Percentiles rank a stretch among this genome's conserved stretches.
These are phyloP conservation scores for Odontomachus brunneus DNA, from an alignment of 1,140 invertebrate species.

Conservation along the genomic window DNA sequence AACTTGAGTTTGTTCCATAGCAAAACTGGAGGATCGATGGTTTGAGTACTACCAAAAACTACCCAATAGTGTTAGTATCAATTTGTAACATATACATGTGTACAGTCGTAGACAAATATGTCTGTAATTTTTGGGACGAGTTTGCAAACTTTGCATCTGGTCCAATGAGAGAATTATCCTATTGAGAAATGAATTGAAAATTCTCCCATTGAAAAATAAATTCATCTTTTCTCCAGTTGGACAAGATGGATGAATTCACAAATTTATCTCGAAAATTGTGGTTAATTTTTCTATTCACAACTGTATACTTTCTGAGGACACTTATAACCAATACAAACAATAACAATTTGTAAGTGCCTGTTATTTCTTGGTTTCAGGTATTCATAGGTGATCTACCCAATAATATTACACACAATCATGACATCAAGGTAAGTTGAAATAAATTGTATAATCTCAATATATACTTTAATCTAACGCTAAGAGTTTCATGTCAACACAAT, in stretches of 20 bases:
- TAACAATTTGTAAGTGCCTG: background rate
- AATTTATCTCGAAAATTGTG: too few relatives aligned
- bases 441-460: background rate
- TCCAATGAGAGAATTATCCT: too few relatives aligned
- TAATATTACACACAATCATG: slow-evolving; percentile 71
- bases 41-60: background rate
- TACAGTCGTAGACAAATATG: too few relatives aligned
- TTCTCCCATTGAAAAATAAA: too few relatives aligned
- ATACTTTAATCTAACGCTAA: background rate
- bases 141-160: too few relatives aligned
- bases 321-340: background rate
- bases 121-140: too few relatives aligned
- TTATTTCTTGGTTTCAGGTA: slow-evolving; percentile 63
- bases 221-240: too few relatives aligned
- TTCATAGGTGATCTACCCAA: slow-evolving; percentile 22
- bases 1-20: background rate
- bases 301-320: too few relatives aligned
- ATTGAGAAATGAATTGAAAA: too few relatives aligned
- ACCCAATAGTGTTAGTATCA: background rate
- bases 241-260: too few relatives aligned
- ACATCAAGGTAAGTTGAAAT: slow-evolving; percentile 78
- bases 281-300: too few relatives aligned
- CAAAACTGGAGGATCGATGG: background rate
- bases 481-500: too few relatives aligned
- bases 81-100: background rate